Evolutionary conservation across 2,797 vertebrate species (phyloP), one percentile per base, ranked within the genome.

Genomic region (Microctenopoma stevenorrisi): DNA sequence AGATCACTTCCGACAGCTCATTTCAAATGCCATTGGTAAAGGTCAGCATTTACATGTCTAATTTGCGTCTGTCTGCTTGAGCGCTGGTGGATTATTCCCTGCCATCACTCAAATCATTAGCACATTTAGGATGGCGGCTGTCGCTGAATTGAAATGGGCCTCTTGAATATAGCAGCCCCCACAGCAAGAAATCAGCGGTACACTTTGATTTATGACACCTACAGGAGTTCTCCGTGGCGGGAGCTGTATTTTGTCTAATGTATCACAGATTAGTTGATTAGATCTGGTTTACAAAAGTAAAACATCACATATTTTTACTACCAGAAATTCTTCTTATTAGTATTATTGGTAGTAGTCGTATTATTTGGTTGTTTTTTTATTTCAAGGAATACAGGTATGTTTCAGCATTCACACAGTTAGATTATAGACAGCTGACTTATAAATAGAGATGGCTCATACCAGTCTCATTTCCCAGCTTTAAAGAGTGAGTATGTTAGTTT

Each of bases 51-150:
- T 93, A 88, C 91, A 92, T 93, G 91, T 93, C 91, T 93, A 91
- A 89, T 92, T 93, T 92, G 85, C 87, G 85, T 74, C 88, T 86
- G 90, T 82, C 81, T 79, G 79, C 82, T 77, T 13, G 78, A 89
- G 88, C 83, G 72, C 78, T 82, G 96, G 94, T 78, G 96, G 96
- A 89, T 94, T 96, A 83, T 96, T 95, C 90, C 93, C 76, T 13
- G 95, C 93, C 96, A 96, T 94, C 95, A 94, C 80, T 96, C 95
- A 95, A 92, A 90, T 91, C 88, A 87, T 88, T 91, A 90, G 87
- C 88, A 86, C 81, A 52, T 89, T 89, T 84, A 86, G 88, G 76
- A 64, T 4, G 74, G 72, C 78, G 7, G 73, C 83, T 62, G 87
- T 68, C 66, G 65, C 84, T 68, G 86, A 89, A 89, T 89, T 86